Evolutionary conservation across 1,140 invertebrate genomes (phyloP).

Genomic region (Temnothorax nylanderi): DNA sequence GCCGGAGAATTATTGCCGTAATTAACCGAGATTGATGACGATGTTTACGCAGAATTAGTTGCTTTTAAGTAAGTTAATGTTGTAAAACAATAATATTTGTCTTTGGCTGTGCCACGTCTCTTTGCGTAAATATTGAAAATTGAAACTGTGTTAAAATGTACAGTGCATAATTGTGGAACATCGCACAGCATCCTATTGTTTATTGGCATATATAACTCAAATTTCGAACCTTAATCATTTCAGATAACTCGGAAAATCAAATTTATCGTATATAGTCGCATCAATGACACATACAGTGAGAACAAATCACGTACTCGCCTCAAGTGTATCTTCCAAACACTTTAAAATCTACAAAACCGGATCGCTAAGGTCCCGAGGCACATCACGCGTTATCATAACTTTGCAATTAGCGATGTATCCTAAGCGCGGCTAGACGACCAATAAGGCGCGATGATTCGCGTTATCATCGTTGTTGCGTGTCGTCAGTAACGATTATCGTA

Average conservation of each 20-base stretch:
- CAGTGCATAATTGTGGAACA: not conserved
- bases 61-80: not conserved
- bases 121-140: not conserved
- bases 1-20: constrained; percentile 22
- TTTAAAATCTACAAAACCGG: not conserved
- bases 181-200: not conserved
- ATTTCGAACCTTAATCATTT: not conserved
- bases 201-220: not conserved
- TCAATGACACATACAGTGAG: not conserved
- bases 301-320: not conserved
- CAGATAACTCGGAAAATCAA: not conserved
- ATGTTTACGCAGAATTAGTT: constrained; percentile 20
- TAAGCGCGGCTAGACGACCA: constrained; percentile 42
- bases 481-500: constrained; percentile 61
- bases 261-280: not conserved
- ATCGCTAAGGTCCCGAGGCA: not conserved
- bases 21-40: constrained; percentile 15
- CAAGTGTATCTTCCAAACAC: not conserved
- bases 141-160: not conserved
- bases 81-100: constrained; percentile 27
- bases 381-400: not conserved
- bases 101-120: not conserved
- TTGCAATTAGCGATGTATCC: constrained; percentile 28
- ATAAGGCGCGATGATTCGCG: constrained; percentile 39
- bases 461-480: constrained; percentile 31